These are phyloP conservation scores for Lagorchestes hirsutus DNA, from an alignment of 2,797 vertebrate genomes.

Conservation along the genomic window DNA sequence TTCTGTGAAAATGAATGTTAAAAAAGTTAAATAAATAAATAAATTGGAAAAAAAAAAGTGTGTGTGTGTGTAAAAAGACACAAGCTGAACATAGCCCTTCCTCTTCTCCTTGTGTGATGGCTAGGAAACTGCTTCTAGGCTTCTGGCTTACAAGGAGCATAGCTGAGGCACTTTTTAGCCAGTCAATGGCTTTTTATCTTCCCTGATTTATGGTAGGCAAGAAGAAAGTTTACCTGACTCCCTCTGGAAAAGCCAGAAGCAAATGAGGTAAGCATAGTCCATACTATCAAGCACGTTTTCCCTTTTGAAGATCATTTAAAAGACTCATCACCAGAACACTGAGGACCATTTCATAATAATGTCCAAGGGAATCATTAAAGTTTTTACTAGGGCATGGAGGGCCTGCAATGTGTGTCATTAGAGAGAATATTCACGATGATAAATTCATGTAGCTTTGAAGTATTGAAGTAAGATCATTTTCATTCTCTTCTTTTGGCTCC, in stretches of 20 bases:
- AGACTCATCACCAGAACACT: background rate
- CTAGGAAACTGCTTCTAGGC: background rate
- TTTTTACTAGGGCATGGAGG: background rate
- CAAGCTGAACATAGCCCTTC: background rate
- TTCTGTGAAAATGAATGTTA: too few species aligned
- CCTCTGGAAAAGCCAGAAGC: background rate
- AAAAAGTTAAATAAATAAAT: too few species aligned
- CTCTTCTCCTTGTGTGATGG: background rate
- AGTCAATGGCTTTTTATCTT: background rate
- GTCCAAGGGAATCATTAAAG: background rate
- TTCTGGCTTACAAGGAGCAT: background rate
- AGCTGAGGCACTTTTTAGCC: background rate
- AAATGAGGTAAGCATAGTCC: background rate
- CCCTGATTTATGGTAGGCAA: background rate
- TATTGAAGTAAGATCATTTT: background rate
- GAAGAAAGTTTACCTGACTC: background rate
- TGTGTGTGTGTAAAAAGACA: background rate
- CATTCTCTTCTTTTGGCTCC: constrained; percentile 2
- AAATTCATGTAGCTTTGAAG: background rate
- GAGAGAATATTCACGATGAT: background rate
- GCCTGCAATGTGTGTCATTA: background rate
- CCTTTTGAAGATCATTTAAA: background rate
- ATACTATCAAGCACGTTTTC: background rate
- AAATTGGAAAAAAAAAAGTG: too few species aligned
- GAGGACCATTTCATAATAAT: background rate